Base-by-base conservation (phyloP, 2,888 invertebrate species). In the Ochropleura leucogaster region DNA sequence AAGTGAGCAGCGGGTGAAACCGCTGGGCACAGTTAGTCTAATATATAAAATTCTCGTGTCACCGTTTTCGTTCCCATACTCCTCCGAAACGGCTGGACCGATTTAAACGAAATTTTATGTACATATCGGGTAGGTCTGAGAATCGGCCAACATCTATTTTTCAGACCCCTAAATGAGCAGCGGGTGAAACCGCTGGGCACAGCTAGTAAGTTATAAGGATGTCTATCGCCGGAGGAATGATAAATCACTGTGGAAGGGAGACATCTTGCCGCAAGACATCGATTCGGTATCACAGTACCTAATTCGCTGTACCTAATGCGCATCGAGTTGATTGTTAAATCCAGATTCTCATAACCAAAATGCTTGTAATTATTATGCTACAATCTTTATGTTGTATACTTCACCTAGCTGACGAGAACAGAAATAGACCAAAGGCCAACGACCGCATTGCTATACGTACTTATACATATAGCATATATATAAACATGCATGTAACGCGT, bases 381-480 rank as follows among this genome's bases (percentile, higher is more conserved):
- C 62, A 68, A 72, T 84, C 68, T 75, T 71, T 68, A 80, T 79
- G 68, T 81, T 84, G 46, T 80, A 77, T 63, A 80, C 80, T 75
- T 83, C 74, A 77, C 79, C 67, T 79, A 79, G 86, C 79, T 77
- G 51, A 74, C 4, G 40, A 77, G 72, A 77, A 87, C 92, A 80
- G 83, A 93, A 94, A 94, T 94, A 94, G 92, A 90, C 68, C 87
- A 83, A 80, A 89, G 93, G 89, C 69, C 92, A 84, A 80, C 87
- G 92, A 93, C 91, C 94, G 84, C 87, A 78, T 80, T 86, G 84
- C 90, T 86, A 90, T 84, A 87, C 85, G 89, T 83, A 57, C 7
- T 16, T 30, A 57, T 16, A 16, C 16, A 57, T 57, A 51, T 4
- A 51, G 8, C 16, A 57, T 57, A 51, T 4, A 51, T 53, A n/a